A percentile compares a stretch with the other conserved stretches of the same genome.
These are phyloP conservation scores for Pseudopodoces humilis DNA, from an alignment of 2,113 vertebrate genomes.

Conservation along the genomic window DNA sequence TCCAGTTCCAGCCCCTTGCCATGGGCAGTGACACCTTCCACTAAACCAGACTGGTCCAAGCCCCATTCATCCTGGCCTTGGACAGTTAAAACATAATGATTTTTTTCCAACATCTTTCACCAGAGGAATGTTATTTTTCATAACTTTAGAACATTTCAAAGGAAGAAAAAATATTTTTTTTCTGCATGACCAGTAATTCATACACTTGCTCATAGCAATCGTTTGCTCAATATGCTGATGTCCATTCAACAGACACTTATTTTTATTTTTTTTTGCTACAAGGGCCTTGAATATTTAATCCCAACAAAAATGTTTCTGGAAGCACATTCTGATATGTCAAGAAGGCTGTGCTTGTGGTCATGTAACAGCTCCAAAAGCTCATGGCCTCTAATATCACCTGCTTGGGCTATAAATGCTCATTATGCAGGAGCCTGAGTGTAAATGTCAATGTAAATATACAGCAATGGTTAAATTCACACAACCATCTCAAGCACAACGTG, in stretches of 20 bases:
- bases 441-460: neutral
- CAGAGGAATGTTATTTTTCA: neutral
- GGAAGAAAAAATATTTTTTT: neutral
- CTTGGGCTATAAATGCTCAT: neutral
- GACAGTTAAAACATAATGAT: neutral
- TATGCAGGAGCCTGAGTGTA: neutral
- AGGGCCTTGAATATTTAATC: neutral
- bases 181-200: neutral
- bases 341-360: neutral
- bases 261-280: neutral
- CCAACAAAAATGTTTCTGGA: neutral
- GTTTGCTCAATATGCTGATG: neutral
- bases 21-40: neutral
- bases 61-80: neutral
- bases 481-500: neutral
- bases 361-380: neutral
- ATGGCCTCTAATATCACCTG: neutral
- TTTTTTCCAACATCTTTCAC: neutral
- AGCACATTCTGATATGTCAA: neutral
- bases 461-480: neutral
- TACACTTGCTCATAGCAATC: neutral
- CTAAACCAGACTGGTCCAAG: neutral
- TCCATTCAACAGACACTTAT: neutral
- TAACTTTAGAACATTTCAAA: neutral
- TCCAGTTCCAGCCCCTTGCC: neutral